A percentile compares a stretch with the other conserved stretches of the same genome.
phyloP scores from a whole-genome alignment of 2,888 invertebrate species.

The Craniophora ligustri region DNA sequence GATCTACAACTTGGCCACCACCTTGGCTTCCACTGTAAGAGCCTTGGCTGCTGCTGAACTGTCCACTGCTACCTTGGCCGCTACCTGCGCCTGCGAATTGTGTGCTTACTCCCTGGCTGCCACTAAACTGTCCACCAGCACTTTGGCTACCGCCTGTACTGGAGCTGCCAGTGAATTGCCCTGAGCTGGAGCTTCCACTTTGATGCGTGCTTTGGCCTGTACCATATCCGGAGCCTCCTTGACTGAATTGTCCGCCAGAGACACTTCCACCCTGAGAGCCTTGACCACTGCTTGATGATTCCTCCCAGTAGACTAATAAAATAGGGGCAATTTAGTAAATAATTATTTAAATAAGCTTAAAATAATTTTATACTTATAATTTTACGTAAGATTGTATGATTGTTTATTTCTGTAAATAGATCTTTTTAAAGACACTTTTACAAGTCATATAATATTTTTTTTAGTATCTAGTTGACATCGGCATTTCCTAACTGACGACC shows the following conservation, averaged over 20 bases:
- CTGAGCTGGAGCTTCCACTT: conserved; percentile 20
- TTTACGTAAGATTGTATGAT: too few species aligned
- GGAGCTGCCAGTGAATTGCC: conserved; percentile 26
- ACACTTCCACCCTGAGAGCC: conserved; percentile 45
- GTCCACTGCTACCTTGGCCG: conserved; percentile 46
- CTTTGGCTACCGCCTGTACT: conserved; percentile 45
- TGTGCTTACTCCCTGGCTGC: conserved; percentile 45
- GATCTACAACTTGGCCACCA: conserved; percentile 45
- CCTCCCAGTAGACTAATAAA: conserved; percentile 56
- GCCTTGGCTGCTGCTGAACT: conserved; percentile 51
- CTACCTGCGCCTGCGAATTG: conserved; percentile 46
- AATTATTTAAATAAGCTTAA: too few species aligned
- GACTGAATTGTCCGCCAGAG: conserved; percentile 32
- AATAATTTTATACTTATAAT: too few species aligned
- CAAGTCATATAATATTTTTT: too few species aligned
- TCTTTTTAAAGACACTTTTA: too few species aligned
- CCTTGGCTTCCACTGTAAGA: conserved; percentile 25
- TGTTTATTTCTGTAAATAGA: too few species aligned
- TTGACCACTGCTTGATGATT: conserved; percentile 49
- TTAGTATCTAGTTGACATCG: too few species aligned
- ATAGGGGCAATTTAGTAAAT: background rate
- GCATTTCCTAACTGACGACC: too few species aligned
- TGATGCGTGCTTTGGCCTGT: conserved; percentile 23
- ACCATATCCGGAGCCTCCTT: conserved; percentile 36
- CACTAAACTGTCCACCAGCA: conserved; percentile 52